Evolutionary conservation across 2,113 vertebrate species (phyloP), one percentile per base, ranked within the genome.

Genomic region (Promerops cafer): DNA sequence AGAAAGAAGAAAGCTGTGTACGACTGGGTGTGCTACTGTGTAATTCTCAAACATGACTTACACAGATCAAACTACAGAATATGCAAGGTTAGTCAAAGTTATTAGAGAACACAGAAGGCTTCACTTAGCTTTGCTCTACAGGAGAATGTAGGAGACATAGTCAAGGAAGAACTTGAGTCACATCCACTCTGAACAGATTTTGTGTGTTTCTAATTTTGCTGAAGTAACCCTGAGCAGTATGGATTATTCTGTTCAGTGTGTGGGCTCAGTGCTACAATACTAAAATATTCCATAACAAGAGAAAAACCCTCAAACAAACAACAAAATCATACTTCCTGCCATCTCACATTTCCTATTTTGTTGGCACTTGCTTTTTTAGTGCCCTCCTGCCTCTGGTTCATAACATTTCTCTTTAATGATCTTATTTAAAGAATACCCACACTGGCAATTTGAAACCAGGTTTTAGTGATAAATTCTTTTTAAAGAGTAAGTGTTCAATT

Each of bases 391-490:
- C 56, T 76, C 50, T 28, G 53, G 59, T 93, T 92, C 26, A 9
- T 50, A 90, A 90, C 54, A 52, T 74, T 95, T 83, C 76, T 61
- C 17, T 93, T 89, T 95, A 86, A 95, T 81, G 47, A 59, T 74
- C 64, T 83, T 94, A 92, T 83, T 88, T 90, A 83, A 52, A 89
- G 69, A 94, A 92, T 87, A 91, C 26, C 54, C 83, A 61, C 4
- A 10, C 47, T 70, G 80, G 60, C 33, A 93, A 94, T 90, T 77
- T 59, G 44, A 57, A 83, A 92, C 76, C n/a, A 86, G 44, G 24
- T 89, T 86, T 94, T 63, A 90, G 92, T 54, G 54, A 94, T 94
- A 93, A 94, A 95, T 77, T 93, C 9, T 88, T 93, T 93, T 83
- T 70, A 86, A 87, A 72, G 63, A 68, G 39, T 47, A 50, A 59